Percentiles rank a stretch among this genome's conserved stretches.
These are phyloP conservation scores for Dascyllus trimaculatus DNA, from an alignment of 2,113 vertebrate genomes.

Conservation along the genomic window DNA sequence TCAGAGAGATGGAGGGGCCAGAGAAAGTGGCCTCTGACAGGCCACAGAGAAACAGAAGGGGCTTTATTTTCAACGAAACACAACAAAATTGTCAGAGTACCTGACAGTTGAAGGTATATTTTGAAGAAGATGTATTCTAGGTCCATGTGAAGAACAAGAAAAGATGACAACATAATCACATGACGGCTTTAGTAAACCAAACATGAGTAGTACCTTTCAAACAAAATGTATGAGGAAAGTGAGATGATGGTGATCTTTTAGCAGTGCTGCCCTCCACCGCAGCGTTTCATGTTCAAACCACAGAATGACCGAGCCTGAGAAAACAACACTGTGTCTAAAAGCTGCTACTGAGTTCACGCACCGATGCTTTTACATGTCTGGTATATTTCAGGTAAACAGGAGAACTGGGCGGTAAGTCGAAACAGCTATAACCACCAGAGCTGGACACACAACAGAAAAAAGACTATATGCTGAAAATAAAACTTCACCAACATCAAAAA, in stretches of 20 bases:
- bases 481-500: too few relatives aligned
- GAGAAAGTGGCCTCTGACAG: conserved; percentile 92
- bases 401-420: too few relatives aligned
- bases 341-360: neutral
- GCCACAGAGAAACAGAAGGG: conserved; percentile 92
- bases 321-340: neutral
- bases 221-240: too few relatives aligned
- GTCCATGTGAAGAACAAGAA: conserved; percentile 17
- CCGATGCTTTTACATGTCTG: neutral
- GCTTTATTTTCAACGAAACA: conserved; percentile 67
- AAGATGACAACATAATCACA: neutral
- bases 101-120: conserved; percentile 29
- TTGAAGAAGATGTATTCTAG: neutral
- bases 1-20: conserved; percentile 90
- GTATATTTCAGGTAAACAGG: neutral
- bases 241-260: too few relatives aligned
- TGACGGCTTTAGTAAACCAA: neutral
- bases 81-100: conserved; percentile 17
- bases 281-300: neutral
- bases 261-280: too few relatives aligned
- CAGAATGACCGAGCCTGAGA: neutral
- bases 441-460: neutral
- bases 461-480: neutral
- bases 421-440: too few relatives aligned
- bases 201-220: too few relatives aligned